Evolutionary conservation across 2,797 vertebrate genomes (phyloP), one percentile per base, ranked within the genome.

Genomic region (Tragelaphus eurycerus): DNA sequence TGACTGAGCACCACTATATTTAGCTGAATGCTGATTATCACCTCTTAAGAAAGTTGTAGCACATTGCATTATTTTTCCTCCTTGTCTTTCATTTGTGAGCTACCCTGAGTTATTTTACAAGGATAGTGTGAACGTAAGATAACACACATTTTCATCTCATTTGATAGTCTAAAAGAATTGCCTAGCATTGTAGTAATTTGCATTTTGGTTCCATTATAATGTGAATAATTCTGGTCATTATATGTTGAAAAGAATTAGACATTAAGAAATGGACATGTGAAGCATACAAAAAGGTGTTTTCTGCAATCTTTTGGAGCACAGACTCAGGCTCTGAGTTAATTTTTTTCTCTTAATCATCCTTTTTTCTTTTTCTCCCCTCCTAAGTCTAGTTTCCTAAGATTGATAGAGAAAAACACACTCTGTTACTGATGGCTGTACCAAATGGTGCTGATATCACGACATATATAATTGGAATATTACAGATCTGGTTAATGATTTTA

Each of bases 11-110:
- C 27, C 11, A 52, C 55, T 90, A 54, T 86, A 67, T 90, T 97
- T 96, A 95, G 78, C 67, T 52, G 85, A 92, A 54, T 78, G 46
- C 34, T 96, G 96, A 96, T 96, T 89, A 96, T 78, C 64, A 29
- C 62, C 67, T 96, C 50, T 96, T 57, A 84, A 93, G 50, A 96
- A 96, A 90, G 52, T 23, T 16, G 14, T 38, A 89, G 13, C 34
- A n/a, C 9, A 11, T 21, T 88, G 57, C 38, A 64, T 81, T 90
- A 78, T 84, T 89, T 86, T 95, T 64, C 13, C 15, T 87, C 27
- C 27, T 92, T 50, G 16, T 84, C 76, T 96, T 97, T 93, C 76
- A 85, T 97, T 91, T 92, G 16, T 10, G 43, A 90, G 67, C 31
- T 86, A 93, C 84, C 57, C 71, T 55, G 64, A 64, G 46, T 82